Base-by-base conservation (phyloP, 2,888 invertebrate genomes). In the Eudasyphora cyanicolor region DNA sequence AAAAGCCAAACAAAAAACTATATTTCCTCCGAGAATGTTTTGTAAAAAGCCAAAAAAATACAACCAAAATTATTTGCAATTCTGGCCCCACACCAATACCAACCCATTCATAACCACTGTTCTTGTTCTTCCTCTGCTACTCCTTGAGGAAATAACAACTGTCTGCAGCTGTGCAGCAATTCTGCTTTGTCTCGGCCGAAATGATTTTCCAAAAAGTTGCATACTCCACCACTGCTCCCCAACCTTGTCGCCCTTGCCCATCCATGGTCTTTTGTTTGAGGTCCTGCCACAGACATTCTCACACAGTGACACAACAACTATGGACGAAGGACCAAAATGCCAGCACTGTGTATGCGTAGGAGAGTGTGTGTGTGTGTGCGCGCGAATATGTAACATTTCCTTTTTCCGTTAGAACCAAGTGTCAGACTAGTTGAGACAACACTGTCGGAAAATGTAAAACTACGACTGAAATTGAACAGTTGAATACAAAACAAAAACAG, bases 391-490 rank as follows among this genome's bases (percentile, higher is more conserved):
- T 74, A 42, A 81, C 84, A 84, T 81, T 84, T 84, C 84, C 84
- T 81, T 84, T 84, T 81, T 81, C 84, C 81, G 71, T 81, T 81
- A 75, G 75, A 81, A 81, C 73, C 67, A 38, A 81, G 84, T 84
- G 84, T 84, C 84, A 84, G 81, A 84, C 81, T 78, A 73, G 78
- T 84, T 84, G 84, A 84, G 75, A 51, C 75, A 76, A n/a, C 81
- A 81, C 78, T 78, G 84, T 81, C 84, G 84, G 84, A 84, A 84
- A 78, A 75, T 81, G 84, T 60, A 78, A 75, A 81, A 84, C 78
- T 81, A 78, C 67, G 42, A 67, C 78, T 78, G 78, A 75, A 81
- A 81, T 76, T 84, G 64, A 76, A 84, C 84, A 78, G 71, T 24
- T 4, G n/a, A 76, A 19, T 10, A 12, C 38, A 45, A 29, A 17